Evolutionary conservation across 2,888 invertebrate genomes (phyloP).

Genomic region (Microctonus hyperodae): DNA sequence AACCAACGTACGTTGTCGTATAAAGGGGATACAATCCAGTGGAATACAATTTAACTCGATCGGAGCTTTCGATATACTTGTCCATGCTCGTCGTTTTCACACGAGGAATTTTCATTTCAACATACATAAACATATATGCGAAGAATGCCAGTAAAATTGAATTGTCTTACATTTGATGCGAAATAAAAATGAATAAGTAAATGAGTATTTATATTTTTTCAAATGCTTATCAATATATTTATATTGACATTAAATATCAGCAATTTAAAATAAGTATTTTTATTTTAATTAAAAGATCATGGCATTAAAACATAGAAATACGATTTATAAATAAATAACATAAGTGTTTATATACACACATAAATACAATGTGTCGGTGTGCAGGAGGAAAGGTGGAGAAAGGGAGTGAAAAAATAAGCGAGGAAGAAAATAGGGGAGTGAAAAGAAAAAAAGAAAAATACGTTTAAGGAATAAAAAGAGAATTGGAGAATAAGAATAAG

Average conservation of each 20-base stretch:
- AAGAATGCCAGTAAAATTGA: neutral
- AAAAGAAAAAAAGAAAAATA: neutral
- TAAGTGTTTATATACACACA: constrained; percentile 39
- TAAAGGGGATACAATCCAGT: constrained; percentile 28
- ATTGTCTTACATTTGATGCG: neutral
- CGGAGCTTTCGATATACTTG: constrained; percentile 36
- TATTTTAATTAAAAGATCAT: neutral
- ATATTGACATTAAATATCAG: neutral
- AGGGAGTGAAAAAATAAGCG: neutral
- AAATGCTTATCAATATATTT: neutral
- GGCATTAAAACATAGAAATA: constrained; percentile 26
- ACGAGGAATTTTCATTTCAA: neutral
- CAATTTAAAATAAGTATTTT: neutral
- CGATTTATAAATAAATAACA: constrained; percentile 31
- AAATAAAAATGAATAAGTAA: neutral
- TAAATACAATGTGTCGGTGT: constrained; percentile 35
- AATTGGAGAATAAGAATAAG: constrained; percentile 27
- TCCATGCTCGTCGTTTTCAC: neutral
- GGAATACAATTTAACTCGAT: constrained; percentile 39
- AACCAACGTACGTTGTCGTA: neutral
- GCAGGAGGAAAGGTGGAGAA: constrained; percentile 16
- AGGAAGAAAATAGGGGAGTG: constrained; percentile 1
- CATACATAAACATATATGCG: neutral
- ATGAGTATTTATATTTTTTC: too few species aligned
- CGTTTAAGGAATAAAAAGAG: constrained; percentile 27